Conservation (phyloP, 2,113 vertebrate genomes). For the Lampris incognitus region DNA sequence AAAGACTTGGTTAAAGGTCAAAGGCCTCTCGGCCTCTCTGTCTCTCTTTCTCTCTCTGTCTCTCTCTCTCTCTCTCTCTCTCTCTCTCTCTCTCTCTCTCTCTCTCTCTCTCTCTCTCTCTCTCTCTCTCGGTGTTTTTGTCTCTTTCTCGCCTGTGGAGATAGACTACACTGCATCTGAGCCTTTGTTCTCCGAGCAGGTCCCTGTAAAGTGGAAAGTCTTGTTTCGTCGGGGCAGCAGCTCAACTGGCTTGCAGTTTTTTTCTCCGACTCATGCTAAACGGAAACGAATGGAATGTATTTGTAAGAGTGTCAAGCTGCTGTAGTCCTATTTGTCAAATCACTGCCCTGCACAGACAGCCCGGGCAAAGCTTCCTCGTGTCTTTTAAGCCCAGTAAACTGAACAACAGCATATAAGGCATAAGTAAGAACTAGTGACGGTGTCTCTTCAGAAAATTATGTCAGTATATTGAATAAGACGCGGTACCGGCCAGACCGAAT, state of each 20-base stretch:
- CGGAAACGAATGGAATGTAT: conserved; percentile 23
- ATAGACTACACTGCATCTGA: background rate
- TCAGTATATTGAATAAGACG: no score
- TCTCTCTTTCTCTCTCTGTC: no score
- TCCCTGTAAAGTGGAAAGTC: conserved; percentile 11
- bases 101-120: background rate
- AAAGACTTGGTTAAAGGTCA: no score
- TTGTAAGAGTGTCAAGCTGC: background rate
- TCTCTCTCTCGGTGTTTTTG: background rate
- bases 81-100: no score
- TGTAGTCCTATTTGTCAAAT: conserved; percentile 21
- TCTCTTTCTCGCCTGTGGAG: background rate
- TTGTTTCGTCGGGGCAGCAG: conserved; percentile 16
- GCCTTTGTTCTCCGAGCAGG: conserved; percentile 10
- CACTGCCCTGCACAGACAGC: background rate
- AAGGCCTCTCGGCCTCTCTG: no score
- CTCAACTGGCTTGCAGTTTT: conserved; percentile 37
- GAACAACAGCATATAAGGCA: conserved; percentile 29
- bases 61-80: background rate
- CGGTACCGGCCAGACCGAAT: no score
- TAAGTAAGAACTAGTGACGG: background rate
- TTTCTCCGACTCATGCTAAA: conserved; percentile 19
- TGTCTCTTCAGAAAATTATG: no score
- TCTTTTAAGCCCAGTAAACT: conserved; percentile 34
- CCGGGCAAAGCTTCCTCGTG: conserved; percentile 21